phyloP scores from a whole-genome alignment of 2,888 invertebrate genomes.

The Drosophila putrida region DNA sequence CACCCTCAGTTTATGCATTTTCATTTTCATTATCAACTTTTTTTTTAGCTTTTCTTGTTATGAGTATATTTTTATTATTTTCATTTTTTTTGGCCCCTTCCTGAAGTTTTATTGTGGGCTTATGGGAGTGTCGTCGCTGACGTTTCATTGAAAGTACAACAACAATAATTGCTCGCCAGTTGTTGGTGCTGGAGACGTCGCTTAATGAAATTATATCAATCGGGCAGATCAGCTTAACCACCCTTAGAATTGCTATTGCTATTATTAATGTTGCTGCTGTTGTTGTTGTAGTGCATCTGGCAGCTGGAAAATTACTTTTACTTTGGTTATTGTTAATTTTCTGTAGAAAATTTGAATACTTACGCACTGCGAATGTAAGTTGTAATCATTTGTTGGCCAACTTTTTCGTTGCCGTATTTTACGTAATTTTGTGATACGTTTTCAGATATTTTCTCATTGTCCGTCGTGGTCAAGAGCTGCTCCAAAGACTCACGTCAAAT shows the following conservation, averaged over 20 bases:
- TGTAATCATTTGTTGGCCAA: conserved; percentile 56
- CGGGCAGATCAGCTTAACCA: conserved; percentile 46
- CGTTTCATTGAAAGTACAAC: conserved; percentile 33
- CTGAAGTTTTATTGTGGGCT: conserved; percentile 27
- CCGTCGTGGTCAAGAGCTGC: conserved; percentile 53
- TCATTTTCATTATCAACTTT: conserved; percentile 71
- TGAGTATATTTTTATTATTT: conserved; percentile 27
- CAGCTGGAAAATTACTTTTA: conserved; percentile 76
- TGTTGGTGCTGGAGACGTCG: conserved; percentile 10
- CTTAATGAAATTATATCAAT: conserved; percentile 79
- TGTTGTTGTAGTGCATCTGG: conserved; percentile 47
- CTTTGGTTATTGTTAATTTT: conserved; percentile 60
- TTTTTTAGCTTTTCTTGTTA: conserved; percentile 43
- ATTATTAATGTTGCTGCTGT: conserved; percentile 17
- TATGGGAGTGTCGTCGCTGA: conserved; percentile 36
- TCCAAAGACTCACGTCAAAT: conserved; percentile 85
- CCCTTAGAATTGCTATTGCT: conserved; percentile 8
- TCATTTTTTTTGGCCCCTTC: background rate
- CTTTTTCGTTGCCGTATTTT: conserved; percentile 1
- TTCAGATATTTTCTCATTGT: conserved; percentile 44
- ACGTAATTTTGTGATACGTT: background rate
- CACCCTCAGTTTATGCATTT: conserved; percentile 57
- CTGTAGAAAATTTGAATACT: conserved; percentile 58
- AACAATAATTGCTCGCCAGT: conserved; percentile 47
- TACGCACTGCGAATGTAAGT: conserved; percentile 39